Percentiles rank a stretch among this genome's conserved stretches.
Evolutionary conservation across 2,888 invertebrate genomes (phyloP).

Genomic region (Ochropleura leucogaster): DNA sequence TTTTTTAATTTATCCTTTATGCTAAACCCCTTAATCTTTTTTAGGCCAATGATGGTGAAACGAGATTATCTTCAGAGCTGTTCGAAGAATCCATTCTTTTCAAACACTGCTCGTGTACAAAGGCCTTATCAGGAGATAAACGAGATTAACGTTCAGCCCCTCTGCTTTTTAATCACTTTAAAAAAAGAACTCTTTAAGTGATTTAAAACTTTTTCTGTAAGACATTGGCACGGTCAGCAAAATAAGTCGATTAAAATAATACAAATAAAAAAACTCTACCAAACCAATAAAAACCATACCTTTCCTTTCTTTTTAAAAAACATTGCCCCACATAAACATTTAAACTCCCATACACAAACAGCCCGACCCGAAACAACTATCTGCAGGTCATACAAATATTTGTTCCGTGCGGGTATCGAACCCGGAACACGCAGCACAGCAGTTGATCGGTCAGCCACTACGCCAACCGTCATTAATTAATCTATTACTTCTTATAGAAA

Average conservation of each 20-base stretch:
- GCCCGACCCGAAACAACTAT: too few species aligned
- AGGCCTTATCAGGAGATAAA: conserved; percentile 48
- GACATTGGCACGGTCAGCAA: not conserved
- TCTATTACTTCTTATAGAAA: too few species aligned
- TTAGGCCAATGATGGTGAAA: conserved; percentile 55
- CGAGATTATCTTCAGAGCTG: conserved; percentile 53
- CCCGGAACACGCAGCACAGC: too few species aligned
- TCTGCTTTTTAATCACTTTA: conserved; percentile 39
- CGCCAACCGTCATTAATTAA: too few species aligned
- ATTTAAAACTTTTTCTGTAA: conserved; percentile 26
- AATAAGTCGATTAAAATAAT: not conserved
- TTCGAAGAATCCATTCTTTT: conserved; percentile 54
- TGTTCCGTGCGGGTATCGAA: too few species aligned
- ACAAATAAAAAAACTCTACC: too few species aligned
- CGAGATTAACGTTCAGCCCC: conserved; percentile 58
- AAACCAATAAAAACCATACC: too few species aligned
- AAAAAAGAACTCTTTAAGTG: conserved; percentile 14
- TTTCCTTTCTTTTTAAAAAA: too few species aligned
- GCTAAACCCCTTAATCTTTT: conserved; percentile 47
- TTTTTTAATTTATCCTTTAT: conserved; percentile 41
- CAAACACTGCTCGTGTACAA: conserved; percentile 49
- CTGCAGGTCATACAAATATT: too few species aligned
- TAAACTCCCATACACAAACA: too few species aligned
- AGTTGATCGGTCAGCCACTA: too few species aligned
- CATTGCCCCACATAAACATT: too few species aligned